Base-by-base conservation (phyloP, 2,797 vertebrate genomes). In the Distichodus sexfasciatus region DNA sequence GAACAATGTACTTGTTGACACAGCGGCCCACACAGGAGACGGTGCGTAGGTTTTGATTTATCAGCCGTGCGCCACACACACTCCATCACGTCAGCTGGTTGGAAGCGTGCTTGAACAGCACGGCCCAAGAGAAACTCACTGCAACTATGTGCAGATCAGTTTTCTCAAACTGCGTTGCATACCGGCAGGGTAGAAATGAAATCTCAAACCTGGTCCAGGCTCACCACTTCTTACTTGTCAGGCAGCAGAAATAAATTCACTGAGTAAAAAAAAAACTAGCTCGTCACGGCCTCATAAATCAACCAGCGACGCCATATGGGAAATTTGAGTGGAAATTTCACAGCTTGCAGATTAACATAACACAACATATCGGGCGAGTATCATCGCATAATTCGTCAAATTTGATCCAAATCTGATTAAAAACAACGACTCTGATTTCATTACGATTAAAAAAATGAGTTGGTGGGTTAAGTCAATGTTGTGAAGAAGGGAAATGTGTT, bases 41-140 rank as follows among this genome's bases (percentile, higher is more conserved):
- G 21, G 28, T 53, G 55, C 14, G 12, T 23, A 44, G 50, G 38
- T 14, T 47, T 12, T 69, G 64, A 73, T 73, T 73, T 66, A 72
- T 72, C 55, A 53, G 47, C 15, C 23, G 57, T 54, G n/a, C 64
- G 47, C 61, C 55, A 17, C 63, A 46, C 61, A 61, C 47, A 66
- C 55, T 67, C 26, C 1, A 15, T 67, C 53, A 51, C 47, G 66
- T 66, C 61, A 38, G 48, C 47, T 61, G 64, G 17, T 51, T 66
- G 46, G 47, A 57, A 67, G 64, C 47, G 48, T 61, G 63, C 47
- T 66, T 72, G 55, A 67, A 31, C 31, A 61, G 31, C 40, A 24
- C 6, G 6, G 46, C 46, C 60, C 35, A n/a, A 14, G 44, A 72
- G 47, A 15, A 46, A 28, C 19, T 1, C 0, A 44, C 44, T 38